These are phyloP conservation scores for Zapornia atra DNA, from an alignment of 2,113 vertebrate genomes.

Conservation along the genomic window DNA sequence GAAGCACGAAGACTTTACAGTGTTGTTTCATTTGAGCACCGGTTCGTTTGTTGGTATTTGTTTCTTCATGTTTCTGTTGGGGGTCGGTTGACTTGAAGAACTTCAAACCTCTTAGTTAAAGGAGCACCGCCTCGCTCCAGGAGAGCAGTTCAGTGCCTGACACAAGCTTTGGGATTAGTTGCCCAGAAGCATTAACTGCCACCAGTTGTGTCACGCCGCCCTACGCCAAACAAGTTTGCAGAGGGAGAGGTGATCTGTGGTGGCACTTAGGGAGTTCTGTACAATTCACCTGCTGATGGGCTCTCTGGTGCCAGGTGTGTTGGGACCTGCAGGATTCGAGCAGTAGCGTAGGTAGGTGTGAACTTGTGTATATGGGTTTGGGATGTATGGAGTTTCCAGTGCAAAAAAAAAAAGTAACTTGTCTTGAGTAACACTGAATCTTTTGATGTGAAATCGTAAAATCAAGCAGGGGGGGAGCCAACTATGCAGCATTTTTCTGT, in stretches of 20 bases:
- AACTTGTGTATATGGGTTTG: neutral
- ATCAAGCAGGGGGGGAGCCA: conserved; percentile 51
- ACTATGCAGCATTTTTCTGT: conserved; percentile 53
- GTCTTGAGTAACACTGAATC: conserved; percentile 44
- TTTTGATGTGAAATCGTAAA: conserved; percentile 18
- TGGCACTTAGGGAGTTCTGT: neutral
- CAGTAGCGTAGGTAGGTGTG: neutral
- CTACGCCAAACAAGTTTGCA: neutral
- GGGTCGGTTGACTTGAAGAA: neutral
- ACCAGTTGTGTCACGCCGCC: neutral
- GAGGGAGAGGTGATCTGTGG: neutral
- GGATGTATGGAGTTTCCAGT: conserved; percentile 38
- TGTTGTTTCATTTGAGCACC: neutral
- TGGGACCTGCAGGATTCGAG: neutral
- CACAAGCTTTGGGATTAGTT: neutral
- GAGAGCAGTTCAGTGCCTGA: neutral
- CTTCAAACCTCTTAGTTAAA: neutral
- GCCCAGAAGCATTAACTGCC: neutral
- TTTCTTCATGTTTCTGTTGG: neutral
- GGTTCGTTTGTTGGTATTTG: neutral
- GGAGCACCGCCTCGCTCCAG: neutral
- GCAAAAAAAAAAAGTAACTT: conserved; percentile 5
- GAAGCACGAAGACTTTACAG: neutral
- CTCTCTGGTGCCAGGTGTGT: neutral
- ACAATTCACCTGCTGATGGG: neutral